Conservation (phyloP, 2,113 vertebrate genomes). For the Tauraco erythrolophus region DNA sequence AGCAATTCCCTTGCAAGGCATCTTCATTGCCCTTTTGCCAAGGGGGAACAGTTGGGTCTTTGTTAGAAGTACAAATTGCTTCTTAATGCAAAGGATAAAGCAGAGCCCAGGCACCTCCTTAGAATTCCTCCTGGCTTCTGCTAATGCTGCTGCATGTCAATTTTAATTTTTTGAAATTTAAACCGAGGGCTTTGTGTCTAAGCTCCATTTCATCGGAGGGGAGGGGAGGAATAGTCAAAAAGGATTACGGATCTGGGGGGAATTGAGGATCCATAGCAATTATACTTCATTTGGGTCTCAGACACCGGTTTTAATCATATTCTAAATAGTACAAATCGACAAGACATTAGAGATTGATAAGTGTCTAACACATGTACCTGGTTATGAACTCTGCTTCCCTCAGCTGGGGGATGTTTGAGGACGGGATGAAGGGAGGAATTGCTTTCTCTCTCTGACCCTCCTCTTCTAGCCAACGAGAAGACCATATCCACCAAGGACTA, state of each 20-base stretch:
- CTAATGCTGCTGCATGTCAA: constrained; percentile 82
- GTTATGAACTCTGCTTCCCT: constrained; percentile 25
- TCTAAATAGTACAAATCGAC: constrained; percentile 74
- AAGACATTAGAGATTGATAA: constrained; percentile 73
- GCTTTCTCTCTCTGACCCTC: background rate
- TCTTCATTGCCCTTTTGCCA: constrained; percentile 79
- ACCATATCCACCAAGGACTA: background rate
- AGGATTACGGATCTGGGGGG: constrained; percentile 75
- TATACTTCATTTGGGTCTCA: constrained; percentile 81
- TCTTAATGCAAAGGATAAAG: constrained; percentile 83
- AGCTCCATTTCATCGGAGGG: constrained; percentile 78
- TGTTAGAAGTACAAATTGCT: constrained; percentile 86
- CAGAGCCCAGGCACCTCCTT: constrained; percentile 75
- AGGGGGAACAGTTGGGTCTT: constrained; percentile 76
- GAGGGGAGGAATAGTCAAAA: constrained; percentile 80
- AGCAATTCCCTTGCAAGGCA: constrained; percentile 75
- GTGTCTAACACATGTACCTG: constrained; percentile 28
- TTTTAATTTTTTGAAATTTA: constrained; percentile 88
- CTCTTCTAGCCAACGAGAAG: background rate
- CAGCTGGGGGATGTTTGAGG: background rate
- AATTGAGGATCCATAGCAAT: constrained; percentile 78
- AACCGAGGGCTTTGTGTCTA: constrained; percentile 82
- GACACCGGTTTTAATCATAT: constrained; percentile 76
- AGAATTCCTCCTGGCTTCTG: constrained; percentile 76
- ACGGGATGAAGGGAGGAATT: background rate